These are phyloP conservation scores for Sceloporus tristichus DNA, from an alignment of 2,113 vertebrate genomes.

Conservation along the genomic window DNA sequence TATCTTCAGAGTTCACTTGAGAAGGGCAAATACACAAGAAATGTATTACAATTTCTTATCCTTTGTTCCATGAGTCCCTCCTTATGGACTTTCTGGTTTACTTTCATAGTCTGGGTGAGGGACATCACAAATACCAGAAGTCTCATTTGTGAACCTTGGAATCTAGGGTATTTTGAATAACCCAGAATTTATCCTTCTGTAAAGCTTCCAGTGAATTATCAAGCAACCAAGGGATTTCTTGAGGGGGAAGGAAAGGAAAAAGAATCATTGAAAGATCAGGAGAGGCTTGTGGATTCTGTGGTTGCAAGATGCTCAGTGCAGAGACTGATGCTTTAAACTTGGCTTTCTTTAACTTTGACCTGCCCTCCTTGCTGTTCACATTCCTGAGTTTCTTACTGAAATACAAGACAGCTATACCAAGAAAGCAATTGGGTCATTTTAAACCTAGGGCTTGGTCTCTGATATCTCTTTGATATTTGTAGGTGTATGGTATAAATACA, in stretches of 20 bases:
- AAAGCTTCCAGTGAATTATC: neutral
- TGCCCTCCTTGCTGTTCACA: conserved; percentile 58
- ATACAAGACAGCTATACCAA: conserved; percentile 52
- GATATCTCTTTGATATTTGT: neutral
- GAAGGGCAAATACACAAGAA: neutral
- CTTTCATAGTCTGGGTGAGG: neutral
- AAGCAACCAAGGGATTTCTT: conserved; percentile 22
- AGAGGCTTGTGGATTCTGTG: conserved; percentile 7
- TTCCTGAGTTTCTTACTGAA: conserved; percentile 64
- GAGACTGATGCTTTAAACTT: conserved; percentile 22
- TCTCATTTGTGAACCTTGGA: conserved; percentile 32
- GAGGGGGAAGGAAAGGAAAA: conserved; percentile 13
- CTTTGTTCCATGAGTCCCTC: neutral
- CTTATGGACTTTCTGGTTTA: conserved; percentile 7
- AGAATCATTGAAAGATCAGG: conserved; percentile 21
- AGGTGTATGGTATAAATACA: neutral
- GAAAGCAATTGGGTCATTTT: conserved; percentile 52
- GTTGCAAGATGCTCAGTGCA: neutral
- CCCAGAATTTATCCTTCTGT: conserved; percentile 11
- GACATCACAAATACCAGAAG: conserved; percentile 18
- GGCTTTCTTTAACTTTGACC: conserved; percentile 47
- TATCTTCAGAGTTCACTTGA: neutral
- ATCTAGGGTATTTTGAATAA: conserved; percentile 21
- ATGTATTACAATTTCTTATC: neutral
- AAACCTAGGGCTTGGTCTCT: conserved; percentile 45